These are phyloP conservation scores for Pluvialis apricaria DNA, from an alignment of 2,113 vertebrate genomes.

Conservation along the genomic window DNA sequence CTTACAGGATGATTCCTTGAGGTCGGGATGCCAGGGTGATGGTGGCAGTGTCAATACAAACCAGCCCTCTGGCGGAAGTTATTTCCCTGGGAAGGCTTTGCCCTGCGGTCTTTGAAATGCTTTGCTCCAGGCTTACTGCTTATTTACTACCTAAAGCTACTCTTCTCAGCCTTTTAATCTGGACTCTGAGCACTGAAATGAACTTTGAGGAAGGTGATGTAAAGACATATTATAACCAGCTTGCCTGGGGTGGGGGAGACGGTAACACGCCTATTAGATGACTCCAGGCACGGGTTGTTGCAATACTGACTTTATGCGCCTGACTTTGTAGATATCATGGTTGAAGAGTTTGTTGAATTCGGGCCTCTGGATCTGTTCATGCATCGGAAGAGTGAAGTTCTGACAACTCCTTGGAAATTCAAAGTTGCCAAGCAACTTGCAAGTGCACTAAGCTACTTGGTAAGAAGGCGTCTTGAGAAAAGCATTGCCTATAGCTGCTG, in stretches of 20 bases:
- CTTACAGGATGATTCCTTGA: not conserved
- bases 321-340: slow-evolving; percentile 88
- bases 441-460: slow-evolving; percentile 94
- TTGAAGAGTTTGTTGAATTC: slow-evolving; percentile 91
- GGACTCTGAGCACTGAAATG: not conserved
- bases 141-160: not conserved
- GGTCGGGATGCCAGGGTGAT: not conserved
- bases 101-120: not conserved
- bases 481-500: not conserved
- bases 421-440: slow-evolving; percentile 96
- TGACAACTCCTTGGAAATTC: slow-evolving; percentile 93
- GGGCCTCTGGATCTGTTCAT: slow-evolving; percentile 94
- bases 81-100: not conserved
- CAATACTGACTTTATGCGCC: not conserved
- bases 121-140: not conserved
- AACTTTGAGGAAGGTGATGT: not conserved
- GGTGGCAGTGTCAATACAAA: not conserved
- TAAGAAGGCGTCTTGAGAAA: slow-evolving; percentile 58
- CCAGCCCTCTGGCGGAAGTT: not conserved
- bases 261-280: rapidly evolving
- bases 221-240: not conserved
- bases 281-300: rapidly evolving
- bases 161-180: not conserved
- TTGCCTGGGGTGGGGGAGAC: not conserved
- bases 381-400: slow-evolving; percentile 81